A percentile compares a stretch with the other conserved stretches of the same genome.
phyloP scores from a whole-genome alignment of 2,113 vertebrate species.

The Tragelaphus imberbis region DNA sequence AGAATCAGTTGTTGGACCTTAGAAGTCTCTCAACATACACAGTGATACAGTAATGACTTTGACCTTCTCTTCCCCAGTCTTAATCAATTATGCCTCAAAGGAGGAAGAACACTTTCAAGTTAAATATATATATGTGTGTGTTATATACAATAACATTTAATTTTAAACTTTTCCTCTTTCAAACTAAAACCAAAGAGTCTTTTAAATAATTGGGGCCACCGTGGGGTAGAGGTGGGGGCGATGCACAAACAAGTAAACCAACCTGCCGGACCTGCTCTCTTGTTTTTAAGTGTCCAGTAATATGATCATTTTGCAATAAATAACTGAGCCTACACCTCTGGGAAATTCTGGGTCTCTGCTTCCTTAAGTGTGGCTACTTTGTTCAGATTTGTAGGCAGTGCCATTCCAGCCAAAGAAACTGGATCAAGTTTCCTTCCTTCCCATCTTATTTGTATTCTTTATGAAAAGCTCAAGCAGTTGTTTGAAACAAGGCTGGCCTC shows the following conservation, averaged over 20 bases:
- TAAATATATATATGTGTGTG: background rate
- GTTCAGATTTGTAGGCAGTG: background rate
- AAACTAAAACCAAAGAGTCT: background rate
- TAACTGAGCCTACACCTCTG: background rate
- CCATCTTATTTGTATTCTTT: background rate
- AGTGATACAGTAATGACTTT: background rate
- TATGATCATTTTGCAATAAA: slow-evolving; percentile 4
- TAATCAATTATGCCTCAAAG: background rate
- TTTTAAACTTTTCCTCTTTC: background rate
- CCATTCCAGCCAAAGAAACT: background rate
- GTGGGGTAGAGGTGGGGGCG: background rate
- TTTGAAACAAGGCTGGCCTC: slow-evolving; percentile 24
- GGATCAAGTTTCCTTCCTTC: slow-evolving; percentile 13
- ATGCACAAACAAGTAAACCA: background rate
- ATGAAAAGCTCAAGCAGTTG: slow-evolving; percentile 8
- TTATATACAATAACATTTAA: background rate
- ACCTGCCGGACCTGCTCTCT: background rate
- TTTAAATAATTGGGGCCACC: background rate
- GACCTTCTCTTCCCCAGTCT: background rate
- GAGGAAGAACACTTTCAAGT: background rate
- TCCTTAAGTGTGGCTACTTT: slow-evolving; percentile 4
- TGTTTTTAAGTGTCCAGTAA: background rate
- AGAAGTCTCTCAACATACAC: background rate
- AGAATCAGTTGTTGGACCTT: background rate
- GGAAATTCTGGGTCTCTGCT: background rate